Evolutionary conservation across 2,888 invertebrate species (phyloP).

Genomic region (Augiades crinisus): DNA sequence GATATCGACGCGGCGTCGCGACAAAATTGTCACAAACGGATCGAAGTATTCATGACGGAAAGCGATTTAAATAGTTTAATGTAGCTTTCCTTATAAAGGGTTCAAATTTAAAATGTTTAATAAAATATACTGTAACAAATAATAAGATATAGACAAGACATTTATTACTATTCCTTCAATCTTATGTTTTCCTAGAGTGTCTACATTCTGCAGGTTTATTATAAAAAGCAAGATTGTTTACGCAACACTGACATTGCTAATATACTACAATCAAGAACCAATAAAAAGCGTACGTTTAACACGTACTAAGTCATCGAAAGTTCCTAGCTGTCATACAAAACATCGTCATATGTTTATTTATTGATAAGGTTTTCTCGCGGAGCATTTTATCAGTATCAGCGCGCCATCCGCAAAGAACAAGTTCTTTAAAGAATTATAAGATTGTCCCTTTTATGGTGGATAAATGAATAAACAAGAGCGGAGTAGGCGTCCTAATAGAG

Average conservation of each 20-base stretch:
- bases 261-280: neutral
- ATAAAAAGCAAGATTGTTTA: too few species aligned
- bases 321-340: neutral
- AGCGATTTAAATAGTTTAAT: neutral
- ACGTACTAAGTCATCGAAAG: neutral
- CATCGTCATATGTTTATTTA: slow-evolving; percentile 1
- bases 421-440: slow-evolving; percentile 32
- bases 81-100: too few species aligned
- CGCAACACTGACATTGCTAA: too few species aligned
- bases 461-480: slow-evolving; percentile 34
- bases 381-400: slow-evolving; percentile 15
- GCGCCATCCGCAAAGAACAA: slow-evolving; percentile 20
- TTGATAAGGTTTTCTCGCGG: neutral
- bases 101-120: too few species aligned
- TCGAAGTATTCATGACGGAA: slow-evolving; percentile 6
- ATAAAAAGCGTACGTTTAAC: neutral
- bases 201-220: too few species aligned
- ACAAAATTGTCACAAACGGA: slow-evolving; percentile 25
- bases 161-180: too few species aligned
- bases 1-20: slow-evolving; percentile 20
- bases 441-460: slow-evolving; percentile 29
- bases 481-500: slow-evolving; percentile 65
- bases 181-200: too few species aligned
- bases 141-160: too few species aligned
- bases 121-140: too few species aligned